phyloP scores from a whole-genome alignment of 2,113 vertebrate species.

The Archilochus colubris region DNA sequence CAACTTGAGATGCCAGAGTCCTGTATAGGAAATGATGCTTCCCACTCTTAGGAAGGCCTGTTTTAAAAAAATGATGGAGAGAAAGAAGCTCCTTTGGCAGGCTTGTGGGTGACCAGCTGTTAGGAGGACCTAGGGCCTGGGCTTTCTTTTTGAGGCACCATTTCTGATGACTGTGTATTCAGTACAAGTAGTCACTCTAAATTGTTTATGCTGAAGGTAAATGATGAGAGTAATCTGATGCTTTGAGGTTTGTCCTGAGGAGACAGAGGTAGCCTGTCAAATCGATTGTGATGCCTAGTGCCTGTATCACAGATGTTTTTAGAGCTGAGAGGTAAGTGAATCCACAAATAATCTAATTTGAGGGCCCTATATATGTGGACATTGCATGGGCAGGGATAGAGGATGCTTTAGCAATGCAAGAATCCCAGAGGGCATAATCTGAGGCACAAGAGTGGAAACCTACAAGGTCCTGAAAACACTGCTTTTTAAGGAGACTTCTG shows the following conservation, averaged over 20 bases:
- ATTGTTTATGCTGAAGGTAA: not conserved
- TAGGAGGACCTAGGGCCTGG: not conserved
- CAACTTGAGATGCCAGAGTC: accelerated
- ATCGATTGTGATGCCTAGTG: not conserved
- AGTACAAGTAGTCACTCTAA: not conserved
- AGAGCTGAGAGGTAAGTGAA: not conserved
- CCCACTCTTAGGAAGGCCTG: not conserved
- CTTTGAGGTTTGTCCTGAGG: not conserved
- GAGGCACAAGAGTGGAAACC: not conserved
- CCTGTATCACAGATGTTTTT: not conserved
- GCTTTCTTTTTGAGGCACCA: accelerated
- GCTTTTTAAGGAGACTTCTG: not conserved
- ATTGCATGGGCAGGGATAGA: not conserved
- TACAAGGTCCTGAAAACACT: not conserved
- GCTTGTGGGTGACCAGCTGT: not conserved
- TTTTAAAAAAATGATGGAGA: not conserved
- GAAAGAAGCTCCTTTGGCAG: not conserved
- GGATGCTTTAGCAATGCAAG: not conserved
- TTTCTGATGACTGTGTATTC: not conserved
- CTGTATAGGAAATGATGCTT: not conserved
- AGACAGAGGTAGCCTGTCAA: not conserved
- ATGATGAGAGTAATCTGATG: not conserved
- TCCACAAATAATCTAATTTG: not conserved
- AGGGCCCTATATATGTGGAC: not conserved
- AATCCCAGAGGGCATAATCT: not conserved